These are phyloP conservation scores for Drosophila quadrilineata DNA, from an alignment of 1,140 invertebrate genomes.

Conservation along the genomic window DNA sequence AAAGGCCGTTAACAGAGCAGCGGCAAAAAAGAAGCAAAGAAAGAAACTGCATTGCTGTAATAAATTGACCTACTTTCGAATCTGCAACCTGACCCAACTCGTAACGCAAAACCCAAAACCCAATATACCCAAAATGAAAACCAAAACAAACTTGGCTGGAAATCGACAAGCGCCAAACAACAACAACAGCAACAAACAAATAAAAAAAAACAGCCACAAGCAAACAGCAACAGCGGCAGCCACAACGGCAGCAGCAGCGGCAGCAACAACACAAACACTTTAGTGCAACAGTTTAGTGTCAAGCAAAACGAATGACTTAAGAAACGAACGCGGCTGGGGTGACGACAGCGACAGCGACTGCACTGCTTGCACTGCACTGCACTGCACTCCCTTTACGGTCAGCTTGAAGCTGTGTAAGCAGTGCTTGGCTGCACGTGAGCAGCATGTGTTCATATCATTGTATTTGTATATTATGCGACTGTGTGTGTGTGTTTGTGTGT, in stretches of 20 bases:
- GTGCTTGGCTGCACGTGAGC: conserved; percentile 53
- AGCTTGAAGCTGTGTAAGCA: background rate
- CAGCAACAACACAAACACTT: conserved; percentile 66
- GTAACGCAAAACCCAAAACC: conserved; percentile 58
- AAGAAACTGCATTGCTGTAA: conserved; percentile 72
- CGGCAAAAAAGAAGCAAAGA: conserved; percentile 1
- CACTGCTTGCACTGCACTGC: conserved; percentile 9
- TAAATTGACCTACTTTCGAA: conserved; percentile 79
- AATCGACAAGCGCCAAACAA: conserved; percentile 67
- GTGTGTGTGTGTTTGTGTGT: conserved; percentile 13
- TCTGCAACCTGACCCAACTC: conserved; percentile 80
- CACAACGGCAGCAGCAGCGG: conserved; percentile 17
- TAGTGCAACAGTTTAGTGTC: conserved; percentile 77
- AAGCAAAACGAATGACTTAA: conserved; percentile 75
- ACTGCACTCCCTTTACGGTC: background rate
- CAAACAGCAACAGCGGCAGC: conserved; percentile 4
- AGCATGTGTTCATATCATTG: conserved; percentile 7
- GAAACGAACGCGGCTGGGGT: conserved; percentile 65
- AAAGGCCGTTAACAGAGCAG: conserved; percentile 33
- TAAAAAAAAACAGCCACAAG: conserved; percentile 21
- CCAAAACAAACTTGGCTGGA: conserved; percentile 67
- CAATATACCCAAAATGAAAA: conserved; percentile 18
- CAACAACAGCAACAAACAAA: conserved; percentile 42
- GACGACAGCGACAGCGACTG: conserved; percentile 58
- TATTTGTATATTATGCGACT: too few relatives aligned